phyloP scores from a whole-genome alignment of 2,888 invertebrate species.

The Stenodema calcarata region DNA sequence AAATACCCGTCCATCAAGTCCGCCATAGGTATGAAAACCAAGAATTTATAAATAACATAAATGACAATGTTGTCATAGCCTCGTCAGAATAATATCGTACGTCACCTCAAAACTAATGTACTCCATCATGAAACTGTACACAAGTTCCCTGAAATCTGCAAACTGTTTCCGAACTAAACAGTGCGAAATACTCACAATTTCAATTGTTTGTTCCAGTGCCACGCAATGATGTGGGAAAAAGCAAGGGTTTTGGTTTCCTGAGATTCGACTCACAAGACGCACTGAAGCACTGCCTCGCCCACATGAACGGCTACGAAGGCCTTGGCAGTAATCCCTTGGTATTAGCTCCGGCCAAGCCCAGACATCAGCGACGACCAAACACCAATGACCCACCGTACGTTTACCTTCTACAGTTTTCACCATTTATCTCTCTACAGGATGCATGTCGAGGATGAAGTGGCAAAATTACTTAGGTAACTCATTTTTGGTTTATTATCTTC shows the following conservation, averaged over 20 bases:
- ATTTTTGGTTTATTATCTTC: too few relatives aligned
- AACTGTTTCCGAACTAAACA: too few relatives aligned
- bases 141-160: too few relatives aligned
- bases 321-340: conserved; percentile 87
- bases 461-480: too few relatives aligned
- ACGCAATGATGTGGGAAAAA: conserved; percentile 85
- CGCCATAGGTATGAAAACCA: conserved; percentile 75
- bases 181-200: too few relatives aligned
- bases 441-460: too few relatives aligned
- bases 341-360: conserved; percentile 91
- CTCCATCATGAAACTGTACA: too few relatives aligned
- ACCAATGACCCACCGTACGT: conserved; percentile 53
- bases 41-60: not conserved
- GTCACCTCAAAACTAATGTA: too few relatives aligned
- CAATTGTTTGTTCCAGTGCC: conserved; percentile 72
- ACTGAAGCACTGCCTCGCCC: conserved; percentile 87
- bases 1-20: conserved; percentile 92
- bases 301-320: conserved; percentile 92
- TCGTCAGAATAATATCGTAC: too few relatives aligned
- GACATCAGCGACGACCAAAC: conserved; percentile 68
- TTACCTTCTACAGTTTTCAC: not conserved
- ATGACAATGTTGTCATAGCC: too few relatives aligned
- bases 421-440: too few relatives aligned
- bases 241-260: conserved; percentile 95
- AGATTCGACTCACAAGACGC: conserved; percentile 92